Evolutionary conservation across 2,797 vertebrate genomes (phyloP).

Genomic region (Masticophis lateralis): DNA sequence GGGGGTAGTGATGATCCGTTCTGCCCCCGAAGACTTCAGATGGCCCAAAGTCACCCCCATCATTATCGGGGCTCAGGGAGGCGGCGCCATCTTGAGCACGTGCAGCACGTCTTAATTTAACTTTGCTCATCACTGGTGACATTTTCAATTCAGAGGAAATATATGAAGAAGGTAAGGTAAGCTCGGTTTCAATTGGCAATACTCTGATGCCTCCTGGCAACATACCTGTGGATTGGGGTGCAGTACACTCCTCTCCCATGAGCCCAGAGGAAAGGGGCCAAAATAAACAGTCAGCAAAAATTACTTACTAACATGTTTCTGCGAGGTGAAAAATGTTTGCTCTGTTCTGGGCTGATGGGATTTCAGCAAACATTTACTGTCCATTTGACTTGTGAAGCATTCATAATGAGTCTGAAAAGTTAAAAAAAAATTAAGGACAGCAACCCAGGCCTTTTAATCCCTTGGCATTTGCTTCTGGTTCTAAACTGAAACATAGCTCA

Average conservation of each 20-base stretch:
- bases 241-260: not conserved
- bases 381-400: conserved; percentile 26
- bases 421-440: not conserved
- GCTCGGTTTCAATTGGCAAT: not conserved
- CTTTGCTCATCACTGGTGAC: not conserved
- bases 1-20: too few relatives aligned
- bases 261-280: not conserved
- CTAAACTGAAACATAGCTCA: not conserved
- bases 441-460: not conserved
- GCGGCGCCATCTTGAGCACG: too few relatives aligned
- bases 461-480: not conserved
- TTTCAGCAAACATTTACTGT: conserved; percentile 6
- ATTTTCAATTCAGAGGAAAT: not conserved
- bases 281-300: not conserved
- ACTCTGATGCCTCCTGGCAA: not conserved
- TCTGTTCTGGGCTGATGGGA: not conserved
- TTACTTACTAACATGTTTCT: not conserved
- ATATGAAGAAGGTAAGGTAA: not conserved
- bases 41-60: too few relatives aligned
- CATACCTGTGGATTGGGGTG: not conserved
- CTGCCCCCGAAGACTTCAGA: too few relatives aligned
- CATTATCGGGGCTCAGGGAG: too few relatives aligned
- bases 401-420: conserved; percentile 13
- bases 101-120: too few relatives aligned
- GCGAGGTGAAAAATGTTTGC: not conserved